A percentile compares a stretch with the other conserved stretches of the same genome.
Evolutionary conservation across 2,113 vertebrate genomes (phyloP).

Genomic region (Indicator indicator): DNA sequence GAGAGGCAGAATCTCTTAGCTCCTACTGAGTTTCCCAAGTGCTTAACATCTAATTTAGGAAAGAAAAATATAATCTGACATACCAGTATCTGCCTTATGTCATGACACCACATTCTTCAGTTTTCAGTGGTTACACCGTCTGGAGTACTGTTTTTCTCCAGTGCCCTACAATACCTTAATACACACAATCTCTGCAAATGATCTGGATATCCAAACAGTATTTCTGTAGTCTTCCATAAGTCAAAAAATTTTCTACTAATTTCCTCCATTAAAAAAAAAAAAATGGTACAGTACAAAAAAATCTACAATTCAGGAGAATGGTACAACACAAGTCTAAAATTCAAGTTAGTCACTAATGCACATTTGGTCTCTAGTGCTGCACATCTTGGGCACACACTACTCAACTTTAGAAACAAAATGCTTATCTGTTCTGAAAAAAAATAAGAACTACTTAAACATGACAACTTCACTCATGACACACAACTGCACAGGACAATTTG

Average conservation of each 20-base stretch:
- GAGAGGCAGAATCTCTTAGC: background rate
- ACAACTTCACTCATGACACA: background rate
- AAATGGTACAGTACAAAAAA: no score
- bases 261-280: background rate
- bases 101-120: conserved; percentile 36
- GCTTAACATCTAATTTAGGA: conserved; percentile 24
- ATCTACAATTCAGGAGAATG: background rate
- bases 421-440: background rate
- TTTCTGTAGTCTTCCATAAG: background rate
- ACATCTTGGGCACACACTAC: background rate
- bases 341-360: background rate
- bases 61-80: conserved; percentile 54
- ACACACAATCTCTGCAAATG: background rate
- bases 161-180: background rate
- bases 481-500: background rate
- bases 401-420: background rate
- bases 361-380: background rate
- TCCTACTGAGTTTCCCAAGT: background rate
- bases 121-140: background rate
- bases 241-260: background rate
- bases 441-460: background rate
- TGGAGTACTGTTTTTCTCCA: background rate
- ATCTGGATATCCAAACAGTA: background rate
- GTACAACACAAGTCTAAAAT: background rate
- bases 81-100: conserved; percentile 22